A percentile compares a stretch with the other conserved stretches of the same genome.
Evolutionary conservation across 1,140 invertebrate species (phyloP).

Genomic region (Drosophila nikananu): DNA sequence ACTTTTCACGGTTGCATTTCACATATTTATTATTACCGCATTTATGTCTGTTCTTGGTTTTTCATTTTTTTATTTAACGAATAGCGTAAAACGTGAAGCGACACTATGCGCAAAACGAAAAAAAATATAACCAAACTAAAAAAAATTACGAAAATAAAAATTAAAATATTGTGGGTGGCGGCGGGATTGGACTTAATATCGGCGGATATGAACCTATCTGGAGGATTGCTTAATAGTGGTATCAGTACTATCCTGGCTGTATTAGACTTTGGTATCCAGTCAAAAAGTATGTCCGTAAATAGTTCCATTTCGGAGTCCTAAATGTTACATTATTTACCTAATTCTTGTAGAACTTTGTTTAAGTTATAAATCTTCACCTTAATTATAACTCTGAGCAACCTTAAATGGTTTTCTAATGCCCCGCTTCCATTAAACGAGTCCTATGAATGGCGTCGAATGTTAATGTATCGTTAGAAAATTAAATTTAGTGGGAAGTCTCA

Average conservation of each 20-base stretch:
- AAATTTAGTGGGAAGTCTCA: no score
- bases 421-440: no score
- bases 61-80: constrained; percentile 40
- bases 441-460: no score
- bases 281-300: no score
- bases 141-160: constrained; percentile 15
- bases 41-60: constrained; percentile 61
- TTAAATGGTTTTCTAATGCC: no score
- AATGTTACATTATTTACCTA: no score
- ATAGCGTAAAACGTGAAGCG: constrained; percentile 67
- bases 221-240: no score
- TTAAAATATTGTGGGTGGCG: constrained; percentile 25
- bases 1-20: constrained; percentile 76
- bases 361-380: no score
- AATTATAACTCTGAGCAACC: no score
- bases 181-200: constrained; percentile 10
- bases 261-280: not conserved
- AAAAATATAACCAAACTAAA: constrained; percentile 12
- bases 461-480: no score
- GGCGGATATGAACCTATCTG: constrained; percentile 9
- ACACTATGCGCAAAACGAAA: constrained; percentile 65
- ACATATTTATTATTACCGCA: constrained; percentile 70
- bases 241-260: not conserved
- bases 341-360: no score
- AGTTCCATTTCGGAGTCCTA: no score